Conservation (phyloP, 2,113 vertebrate species). For the Gymnarchus niloticus region DNA sequence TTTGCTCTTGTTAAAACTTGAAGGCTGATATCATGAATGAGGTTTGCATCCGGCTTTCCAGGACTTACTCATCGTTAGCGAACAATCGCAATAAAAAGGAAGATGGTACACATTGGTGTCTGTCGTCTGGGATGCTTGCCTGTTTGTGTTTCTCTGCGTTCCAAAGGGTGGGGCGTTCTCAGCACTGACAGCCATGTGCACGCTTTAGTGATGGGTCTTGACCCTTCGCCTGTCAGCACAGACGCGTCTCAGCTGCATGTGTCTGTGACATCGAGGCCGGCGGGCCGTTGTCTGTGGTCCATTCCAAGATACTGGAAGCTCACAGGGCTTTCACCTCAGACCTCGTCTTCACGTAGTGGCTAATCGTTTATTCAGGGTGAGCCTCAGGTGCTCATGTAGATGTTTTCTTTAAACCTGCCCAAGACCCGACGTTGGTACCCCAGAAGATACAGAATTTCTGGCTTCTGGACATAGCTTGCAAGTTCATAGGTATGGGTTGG, state of each 20-base stretch:
- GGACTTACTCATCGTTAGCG: too few relatives aligned
- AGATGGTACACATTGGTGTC: background rate
- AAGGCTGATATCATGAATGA: background rate
- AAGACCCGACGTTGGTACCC: background rate
- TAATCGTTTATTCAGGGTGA: background rate
- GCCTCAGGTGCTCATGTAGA: background rate
- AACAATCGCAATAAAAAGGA: background rate
- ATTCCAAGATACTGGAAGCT: background rate
- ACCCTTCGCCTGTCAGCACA: background rate
- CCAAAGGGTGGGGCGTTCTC: background rate
- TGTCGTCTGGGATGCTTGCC: background rate
- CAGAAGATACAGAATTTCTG: background rate
- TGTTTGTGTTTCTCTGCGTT: background rate
- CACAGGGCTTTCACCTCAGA: background rate
- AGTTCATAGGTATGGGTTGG: background rate
- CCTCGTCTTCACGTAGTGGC: background rate
- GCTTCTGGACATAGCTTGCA: background rate
- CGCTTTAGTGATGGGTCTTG: background rate
- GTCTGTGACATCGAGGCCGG: too few relatives aligned
- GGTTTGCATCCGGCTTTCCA: background rate
- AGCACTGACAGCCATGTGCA: background rate
- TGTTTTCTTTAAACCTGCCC: background rate
- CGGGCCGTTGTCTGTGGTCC: background rate
- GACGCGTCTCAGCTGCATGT: too few relatives aligned
- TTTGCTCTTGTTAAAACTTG: background rate